Percentiles rank a stretch among this genome's conserved stretches.
phyloP scores from a whole-genome alignment of 2,797 vertebrate species.

The Gadopsis marmoratus region DNA sequence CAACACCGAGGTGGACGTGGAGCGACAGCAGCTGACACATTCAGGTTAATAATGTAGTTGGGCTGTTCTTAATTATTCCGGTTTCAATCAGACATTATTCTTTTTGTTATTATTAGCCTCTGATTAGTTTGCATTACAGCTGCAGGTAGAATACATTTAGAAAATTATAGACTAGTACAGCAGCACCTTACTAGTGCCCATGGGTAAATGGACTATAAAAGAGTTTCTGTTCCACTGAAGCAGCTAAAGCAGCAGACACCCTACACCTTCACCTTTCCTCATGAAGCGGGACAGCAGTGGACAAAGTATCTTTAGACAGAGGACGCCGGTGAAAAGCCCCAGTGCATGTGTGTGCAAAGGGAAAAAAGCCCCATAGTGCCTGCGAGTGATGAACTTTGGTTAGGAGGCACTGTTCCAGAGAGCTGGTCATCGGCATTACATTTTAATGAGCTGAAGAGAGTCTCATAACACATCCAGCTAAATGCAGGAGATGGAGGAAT shows the following conservation, averaged over 20 bases:
- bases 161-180: not conserved
- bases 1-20: conserved; percentile 46
- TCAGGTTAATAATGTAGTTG: not conserved
- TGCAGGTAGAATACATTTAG: not conserved
- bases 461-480: conserved; percentile 86
- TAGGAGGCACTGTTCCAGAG: conserved; percentile 90
- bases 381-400: conserved; percentile 90
- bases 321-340: conserved; percentile 54
- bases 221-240: conserved; percentile 52
- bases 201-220: conserved; percentile 55
- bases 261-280: conserved; percentile 69
- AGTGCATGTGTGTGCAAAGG: conserved; percentile 68
- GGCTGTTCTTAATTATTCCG: not conserved
- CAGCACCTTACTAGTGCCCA: too few relatives aligned
- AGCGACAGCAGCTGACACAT: conserved; percentile 25
- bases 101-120: conserved; percentile 5
- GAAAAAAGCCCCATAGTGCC: conserved; percentile 67
- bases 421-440: conserved; percentile 90
- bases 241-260: conserved; percentile 59
- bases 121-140: not conserved
- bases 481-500: conserved; percentile 80
- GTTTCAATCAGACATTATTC: not conserved
- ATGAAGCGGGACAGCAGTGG: conserved; percentile 64
- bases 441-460: conserved; percentile 93
- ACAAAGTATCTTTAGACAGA: conserved; percentile 73